Percentiles rank a stretch among this genome's conserved stretches.
phyloP scores from a whole-genome alignment of 1,140 invertebrate genomes.

The Atopsyche davidsoni region DNA sequence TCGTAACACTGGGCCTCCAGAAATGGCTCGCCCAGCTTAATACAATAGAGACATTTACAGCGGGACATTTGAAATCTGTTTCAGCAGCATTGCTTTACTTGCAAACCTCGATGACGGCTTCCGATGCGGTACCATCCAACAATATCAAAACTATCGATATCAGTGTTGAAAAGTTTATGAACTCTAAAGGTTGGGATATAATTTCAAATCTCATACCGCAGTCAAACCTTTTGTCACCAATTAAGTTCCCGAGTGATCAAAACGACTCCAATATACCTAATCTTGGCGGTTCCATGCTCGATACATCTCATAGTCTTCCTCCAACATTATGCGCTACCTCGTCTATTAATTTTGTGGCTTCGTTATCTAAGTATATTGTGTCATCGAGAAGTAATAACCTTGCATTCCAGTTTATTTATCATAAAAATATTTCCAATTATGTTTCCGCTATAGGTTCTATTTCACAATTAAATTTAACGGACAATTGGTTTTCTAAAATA shows the following conservation, averaged over 20 bases:
- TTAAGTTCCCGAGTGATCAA: constrained; percentile 36
- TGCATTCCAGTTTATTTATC: constrained; percentile 13
- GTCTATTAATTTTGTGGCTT: constrained; percentile 46
- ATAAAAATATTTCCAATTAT: constrained; percentile 18
- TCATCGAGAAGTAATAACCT: constrained; percentile 28
- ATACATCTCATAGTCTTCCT: constrained; percentile 44
- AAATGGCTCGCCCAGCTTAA: constrained; percentile 38
- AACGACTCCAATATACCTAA: constrained; percentile 41
- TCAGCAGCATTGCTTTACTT: constrained; percentile 13
- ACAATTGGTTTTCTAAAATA: constrained; percentile 53
- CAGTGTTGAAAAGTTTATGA: constrained; percentile 19
- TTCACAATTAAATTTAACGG: constrained; percentile 39
- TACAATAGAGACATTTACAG: constrained; percentile 31
- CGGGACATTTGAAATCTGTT: constrained; percentile 26
- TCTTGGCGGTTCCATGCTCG: constrained; percentile 41
- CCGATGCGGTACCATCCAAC: neutral
- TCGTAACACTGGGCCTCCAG: constrained; percentile 9
- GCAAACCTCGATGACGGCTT: neutral
- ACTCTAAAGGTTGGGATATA: constrained; percentile 22
- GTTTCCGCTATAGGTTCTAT: constrained; percentile 8
- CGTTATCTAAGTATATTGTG: constrained; percentile 38
- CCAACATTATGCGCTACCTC: constrained; percentile 46
- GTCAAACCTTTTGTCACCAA: constrained; percentile 23
- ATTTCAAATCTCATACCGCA: constrained; percentile 3
- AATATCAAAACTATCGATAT: neutral